phyloP scores from a whole-genome alignment of 2,113 vertebrate species.

The Cyrtonyx montezumae region DNA sequence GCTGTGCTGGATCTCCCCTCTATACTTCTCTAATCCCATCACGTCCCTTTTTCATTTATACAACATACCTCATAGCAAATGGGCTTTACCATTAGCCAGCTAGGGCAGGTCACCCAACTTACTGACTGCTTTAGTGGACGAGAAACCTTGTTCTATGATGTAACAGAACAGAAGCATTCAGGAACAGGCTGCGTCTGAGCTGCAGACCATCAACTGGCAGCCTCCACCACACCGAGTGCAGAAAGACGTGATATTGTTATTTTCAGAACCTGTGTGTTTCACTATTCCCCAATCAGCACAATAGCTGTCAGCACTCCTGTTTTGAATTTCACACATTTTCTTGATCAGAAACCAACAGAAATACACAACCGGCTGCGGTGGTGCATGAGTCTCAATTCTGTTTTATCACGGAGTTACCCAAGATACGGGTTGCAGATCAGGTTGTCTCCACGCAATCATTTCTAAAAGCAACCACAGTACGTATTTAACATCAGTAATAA shows the following conservation, averaged over 20 bases:
- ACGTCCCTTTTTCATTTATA: not conserved
- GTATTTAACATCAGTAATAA: not conserved
- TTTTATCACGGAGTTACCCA: not conserved
- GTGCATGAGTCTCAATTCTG: not conserved
- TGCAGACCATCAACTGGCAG: constrained; percentile 3
- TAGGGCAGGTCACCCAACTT: not conserved
- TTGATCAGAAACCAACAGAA: constrained; percentile 34
- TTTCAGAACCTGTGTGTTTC: not conserved
- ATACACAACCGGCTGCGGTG: not conserved
- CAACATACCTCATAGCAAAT: not conserved
- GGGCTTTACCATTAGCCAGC: not conserved
- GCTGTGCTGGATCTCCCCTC: not conserved
- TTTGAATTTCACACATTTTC: constrained; percentile 29
- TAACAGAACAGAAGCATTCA: not conserved
- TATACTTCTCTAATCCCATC: not conserved
- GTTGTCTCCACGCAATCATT: not conserved
- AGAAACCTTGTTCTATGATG: not conserved
- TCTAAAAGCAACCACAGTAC: not conserved
- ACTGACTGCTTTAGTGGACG: not conserved
- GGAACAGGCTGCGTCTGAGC: not conserved
- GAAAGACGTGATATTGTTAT: not conserved
- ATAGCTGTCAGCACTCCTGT: not conserved
- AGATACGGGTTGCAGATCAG: not conserved
- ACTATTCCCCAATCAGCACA: not conserved
- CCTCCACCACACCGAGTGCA: not conserved